Conservation (phyloP, 2,888 invertebrate genomes). For the Poecilobothrus nobilitatus region DNA sequence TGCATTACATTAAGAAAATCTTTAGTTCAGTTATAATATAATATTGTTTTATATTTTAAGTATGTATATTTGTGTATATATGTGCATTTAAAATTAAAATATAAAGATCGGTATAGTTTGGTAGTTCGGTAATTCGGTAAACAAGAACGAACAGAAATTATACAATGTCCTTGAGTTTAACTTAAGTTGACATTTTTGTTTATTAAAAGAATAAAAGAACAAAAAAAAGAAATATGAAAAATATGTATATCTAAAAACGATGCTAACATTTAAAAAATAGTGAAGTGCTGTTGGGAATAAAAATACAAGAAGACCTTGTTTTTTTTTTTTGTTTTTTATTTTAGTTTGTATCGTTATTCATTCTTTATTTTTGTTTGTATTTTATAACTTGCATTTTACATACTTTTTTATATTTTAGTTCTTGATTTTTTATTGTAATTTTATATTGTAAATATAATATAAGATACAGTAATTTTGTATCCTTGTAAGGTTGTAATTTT, state of each 20-base stretch:
- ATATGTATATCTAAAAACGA: not conserved
- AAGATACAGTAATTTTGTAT: too few species aligned
- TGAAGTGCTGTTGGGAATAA: not conserved
- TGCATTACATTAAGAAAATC: too few species aligned
- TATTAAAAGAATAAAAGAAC: not conserved
- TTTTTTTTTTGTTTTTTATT: not conserved
- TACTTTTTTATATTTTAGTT: not conserved
- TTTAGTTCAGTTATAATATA: too few species aligned
- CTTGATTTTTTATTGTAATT: too few species aligned
- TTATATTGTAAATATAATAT: too few species aligned
- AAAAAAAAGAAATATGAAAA: too few species aligned
- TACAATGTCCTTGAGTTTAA: not conserved
- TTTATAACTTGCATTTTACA: not conserved
- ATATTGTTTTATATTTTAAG: too few species aligned
- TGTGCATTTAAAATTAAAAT: too few species aligned
- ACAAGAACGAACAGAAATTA: not conserved
- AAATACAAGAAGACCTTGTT: not conserved
- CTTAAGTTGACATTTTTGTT: not conserved
- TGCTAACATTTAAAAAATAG: constrained; percentile 1
- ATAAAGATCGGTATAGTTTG: too few species aligned
- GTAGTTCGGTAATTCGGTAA: too few species aligned
- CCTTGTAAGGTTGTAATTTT: too few species aligned
- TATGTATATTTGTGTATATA: too few species aligned
- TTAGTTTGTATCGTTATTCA: not conserved
- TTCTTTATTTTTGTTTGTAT: not conserved